Evolutionary conservation across 2,888 invertebrate species (phyloP).

Genomic region (Orthonevra nobilis): DNA sequence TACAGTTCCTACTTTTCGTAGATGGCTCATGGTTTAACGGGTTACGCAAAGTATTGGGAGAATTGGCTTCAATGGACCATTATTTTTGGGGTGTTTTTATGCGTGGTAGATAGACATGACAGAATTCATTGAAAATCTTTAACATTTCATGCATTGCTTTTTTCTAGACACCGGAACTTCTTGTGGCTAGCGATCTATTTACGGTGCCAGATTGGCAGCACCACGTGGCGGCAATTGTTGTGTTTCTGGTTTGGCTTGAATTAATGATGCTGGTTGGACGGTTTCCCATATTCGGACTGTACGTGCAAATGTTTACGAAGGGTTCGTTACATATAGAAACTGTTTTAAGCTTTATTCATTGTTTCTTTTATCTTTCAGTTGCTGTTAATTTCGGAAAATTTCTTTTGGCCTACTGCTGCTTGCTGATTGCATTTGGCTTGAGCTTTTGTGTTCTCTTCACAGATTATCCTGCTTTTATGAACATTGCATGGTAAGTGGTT

Average conservation of each 20-base stretch:
- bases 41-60: constrained; percentile 90
- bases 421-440: constrained; percentile 89
- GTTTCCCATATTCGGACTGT: constrained; percentile 92
- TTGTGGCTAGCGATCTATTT: constrained; percentile 74
- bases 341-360: not conserved
- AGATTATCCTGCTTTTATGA: constrained; percentile 86
- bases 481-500: constrained; percentile 80
- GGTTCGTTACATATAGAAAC: constrained; percentile 77
- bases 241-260: constrained; percentile 91
- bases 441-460: constrained; percentile 91
- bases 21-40: constrained; percentile 86
- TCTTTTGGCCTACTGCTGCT: constrained; percentile 88
- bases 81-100: constrained; percentile 86
- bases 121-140: not conserved
- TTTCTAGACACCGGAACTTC: constrained; percentile 77
- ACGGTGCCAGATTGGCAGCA: constrained; percentile 85
- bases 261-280: constrained; percentile 92
- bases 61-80: constrained; percentile 92
- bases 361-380: constrained; percentile 80
- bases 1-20: constrained; percentile 74
- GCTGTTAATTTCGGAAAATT: constrained; percentile 91
- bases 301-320: constrained; percentile 93
- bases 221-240: constrained; percentile 89
- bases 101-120: constrained; percentile 81
- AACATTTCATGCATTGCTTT: not conserved